Evolutionary conservation across 2,888 invertebrate species (phyloP), one percentile per base, ranked within the genome.

Genomic region (Coenonympha arcania): DNA sequence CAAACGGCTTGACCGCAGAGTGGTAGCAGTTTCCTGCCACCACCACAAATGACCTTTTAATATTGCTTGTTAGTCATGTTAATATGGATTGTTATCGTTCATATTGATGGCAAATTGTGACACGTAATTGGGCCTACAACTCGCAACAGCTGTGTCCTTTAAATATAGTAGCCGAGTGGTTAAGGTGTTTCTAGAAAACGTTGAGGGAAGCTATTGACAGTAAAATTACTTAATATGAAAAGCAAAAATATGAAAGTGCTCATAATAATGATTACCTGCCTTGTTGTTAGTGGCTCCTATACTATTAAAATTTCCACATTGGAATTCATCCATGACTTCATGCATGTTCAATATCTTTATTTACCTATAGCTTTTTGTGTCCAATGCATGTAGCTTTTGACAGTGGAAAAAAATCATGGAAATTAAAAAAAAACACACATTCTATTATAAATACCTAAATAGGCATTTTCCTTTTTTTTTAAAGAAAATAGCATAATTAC

Each of bases 31-130:
- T 81, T 83, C 82, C 83, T 79, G 79, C 65, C 68, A 50, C 63
- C 65, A 78, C 84, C 84, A 63, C 85, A 80, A 81, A 81, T 71
- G 70, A 73, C 74, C 76, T 79, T 76, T 82, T 77, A 77, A 76
- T 78, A 71, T 65, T 63, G 63, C 68, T 71, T 60, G 71, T 78
- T 73, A 70, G 65, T 57, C 63, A 72, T 74, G 70, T 68, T 76
- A 76, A 79, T 79, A 69, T 66, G 69, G 69, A 46, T 44, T 48
- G 72, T 74, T 74, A 71, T 59, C 57, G 54, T 63, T 37, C 40
- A 20, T 39, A 53, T 55, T 48, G 49, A 43, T 50, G 22, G 39
- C 36, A 26, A 44, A 54, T 26, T 47, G 45, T 51, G 40, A 31
- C 50, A 37, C 31, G 34, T 40, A 51, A 42, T 54, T 48, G 39